Conservation (phyloP, 2,113 vertebrate genomes). For the Caranx melampygus region DNA sequence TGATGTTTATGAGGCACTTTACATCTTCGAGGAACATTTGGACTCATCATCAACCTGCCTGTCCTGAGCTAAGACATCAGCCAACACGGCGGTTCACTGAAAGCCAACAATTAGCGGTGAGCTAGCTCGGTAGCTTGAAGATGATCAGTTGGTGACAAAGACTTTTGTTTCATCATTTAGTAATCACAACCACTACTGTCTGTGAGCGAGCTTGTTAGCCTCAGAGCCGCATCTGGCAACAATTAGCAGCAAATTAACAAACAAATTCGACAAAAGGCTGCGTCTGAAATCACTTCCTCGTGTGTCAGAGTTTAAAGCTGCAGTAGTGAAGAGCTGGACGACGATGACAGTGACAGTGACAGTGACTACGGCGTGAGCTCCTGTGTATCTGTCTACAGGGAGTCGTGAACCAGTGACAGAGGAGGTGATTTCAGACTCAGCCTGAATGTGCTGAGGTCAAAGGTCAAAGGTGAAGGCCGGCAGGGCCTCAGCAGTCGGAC, state of each 20-base stretch:
- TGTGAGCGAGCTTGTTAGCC: background rate
- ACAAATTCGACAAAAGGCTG: background rate
- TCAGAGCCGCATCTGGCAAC: background rate
- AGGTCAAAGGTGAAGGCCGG: background rate
- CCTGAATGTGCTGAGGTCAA: background rate
- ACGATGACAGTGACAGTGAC: background rate
- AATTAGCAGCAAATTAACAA: constrained; percentile 32
- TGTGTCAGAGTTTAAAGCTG: too few relatives aligned
- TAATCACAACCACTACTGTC: background rate
- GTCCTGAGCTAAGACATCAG: background rate
- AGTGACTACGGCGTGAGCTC: too few relatives aligned
- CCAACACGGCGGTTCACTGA: background rate
- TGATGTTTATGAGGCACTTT: background rate
- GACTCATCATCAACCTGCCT: background rate
- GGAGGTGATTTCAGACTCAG: background rate
- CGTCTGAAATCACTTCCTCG: background rate
- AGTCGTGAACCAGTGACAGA: accelerated
- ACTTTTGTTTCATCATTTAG: background rate
- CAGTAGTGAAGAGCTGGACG: too few relatives aligned
- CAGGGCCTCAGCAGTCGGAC: constrained; percentile 81
- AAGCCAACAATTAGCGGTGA: background rate
- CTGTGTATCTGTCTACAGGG: background rate
- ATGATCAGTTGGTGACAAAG: background rate
- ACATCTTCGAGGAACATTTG: background rate
- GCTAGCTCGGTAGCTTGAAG: background rate